A percentile compares a stretch with the other conserved stretches of the same genome.
phyloP scores from a whole-genome alignment of 2,888 invertebrate species.

The Lasioglossum vierecki region DNA sequence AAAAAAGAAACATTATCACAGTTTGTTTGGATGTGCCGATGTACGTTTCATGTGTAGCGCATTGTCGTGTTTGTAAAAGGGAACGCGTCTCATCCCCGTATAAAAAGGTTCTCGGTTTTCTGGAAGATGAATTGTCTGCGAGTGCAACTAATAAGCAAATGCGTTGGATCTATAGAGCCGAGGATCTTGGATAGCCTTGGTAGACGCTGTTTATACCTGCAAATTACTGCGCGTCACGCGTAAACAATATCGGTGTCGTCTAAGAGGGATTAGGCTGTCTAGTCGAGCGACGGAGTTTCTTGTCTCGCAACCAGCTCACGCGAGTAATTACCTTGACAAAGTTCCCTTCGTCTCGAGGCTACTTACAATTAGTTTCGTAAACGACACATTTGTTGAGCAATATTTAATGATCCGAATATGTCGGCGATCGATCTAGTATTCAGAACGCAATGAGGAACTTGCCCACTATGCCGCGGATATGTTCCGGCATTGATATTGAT shows the following conservation, averaged over 20 bases:
- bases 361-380: neutral
- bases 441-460: neutral
- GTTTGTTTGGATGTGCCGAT: neutral
- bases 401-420: neutral
- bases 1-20: neutral
- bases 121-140: neutral
- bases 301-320: slow-evolving; percentile 2
- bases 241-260: slow-evolving; percentile 23
- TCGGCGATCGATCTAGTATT: neutral
- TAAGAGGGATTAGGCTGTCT: slow-evolving; percentile 20
- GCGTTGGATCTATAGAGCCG: neutral
- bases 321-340: slow-evolving; percentile 4
- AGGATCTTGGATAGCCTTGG: neutral
- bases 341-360: neutral
- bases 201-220: neutral
- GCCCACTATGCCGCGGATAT: neutral
- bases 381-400: neutral
- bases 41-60: neutral
- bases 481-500: neutral
- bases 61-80: neutral
- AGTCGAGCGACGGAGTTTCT: slow-evolving; percentile 1
- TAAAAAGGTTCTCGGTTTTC: neutral
- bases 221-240: slow-evolving; percentile 11
- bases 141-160: slow-evolving; percentile 1
- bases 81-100: neutral